Conservation (phyloP, 1,140 invertebrate genomes). For the Drosophila trapezifrons region DNA sequence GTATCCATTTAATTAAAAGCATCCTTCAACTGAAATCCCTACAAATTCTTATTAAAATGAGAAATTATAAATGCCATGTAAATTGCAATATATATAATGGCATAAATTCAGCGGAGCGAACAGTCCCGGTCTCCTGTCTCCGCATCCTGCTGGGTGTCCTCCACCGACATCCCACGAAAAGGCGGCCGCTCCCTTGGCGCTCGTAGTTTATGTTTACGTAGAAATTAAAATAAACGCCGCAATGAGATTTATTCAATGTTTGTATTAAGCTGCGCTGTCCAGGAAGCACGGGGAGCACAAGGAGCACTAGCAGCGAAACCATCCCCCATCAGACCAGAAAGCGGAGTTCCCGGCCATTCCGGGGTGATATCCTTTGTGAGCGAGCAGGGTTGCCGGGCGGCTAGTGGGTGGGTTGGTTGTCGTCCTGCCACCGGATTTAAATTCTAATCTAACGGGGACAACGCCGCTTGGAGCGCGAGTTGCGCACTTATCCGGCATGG, state of each 20-base stretch:
- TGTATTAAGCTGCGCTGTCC: conserved; percentile 78
- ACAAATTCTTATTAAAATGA: conserved; percentile 38
- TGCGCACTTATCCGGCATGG: conserved; percentile 76
- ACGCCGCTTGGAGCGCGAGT: conserved; percentile 36
- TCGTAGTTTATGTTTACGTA: conserved; percentile 80
- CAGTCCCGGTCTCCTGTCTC: conserved; percentile 3
- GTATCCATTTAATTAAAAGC: conserved; percentile 10
- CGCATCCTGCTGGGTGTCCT: conserved; percentile 31
- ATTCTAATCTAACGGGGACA: conserved; percentile 76
- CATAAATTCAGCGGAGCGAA: conserved; percentile 44
- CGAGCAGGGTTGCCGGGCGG: conserved; percentile 28
- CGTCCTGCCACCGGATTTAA: conserved; percentile 65
- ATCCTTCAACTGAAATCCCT: conserved; percentile 2
- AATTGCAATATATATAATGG: conserved; percentile 42
- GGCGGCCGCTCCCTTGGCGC: conserved; percentile 56
- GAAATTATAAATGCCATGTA: conserved; percentile 33
- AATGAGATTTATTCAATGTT: conserved; percentile 81
- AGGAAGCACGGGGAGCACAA: conserved; percentile 42
- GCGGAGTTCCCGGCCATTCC: conserved; percentile 66
- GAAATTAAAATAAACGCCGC: conserved; percentile 82
- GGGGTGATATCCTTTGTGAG: conserved; percentile 69
- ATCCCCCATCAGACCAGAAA: conserved; percentile 36
- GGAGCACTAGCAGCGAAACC: conserved; percentile 44
- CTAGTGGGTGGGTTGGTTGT: conserved; percentile 23
- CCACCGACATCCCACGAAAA: conserved; percentile 21